A percentile compares a stretch with the other conserved stretches of the same genome.
Evolutionary conservation across 2,797 vertebrate genomes (phyloP).

Genomic region (Merluccius polli): DNA sequence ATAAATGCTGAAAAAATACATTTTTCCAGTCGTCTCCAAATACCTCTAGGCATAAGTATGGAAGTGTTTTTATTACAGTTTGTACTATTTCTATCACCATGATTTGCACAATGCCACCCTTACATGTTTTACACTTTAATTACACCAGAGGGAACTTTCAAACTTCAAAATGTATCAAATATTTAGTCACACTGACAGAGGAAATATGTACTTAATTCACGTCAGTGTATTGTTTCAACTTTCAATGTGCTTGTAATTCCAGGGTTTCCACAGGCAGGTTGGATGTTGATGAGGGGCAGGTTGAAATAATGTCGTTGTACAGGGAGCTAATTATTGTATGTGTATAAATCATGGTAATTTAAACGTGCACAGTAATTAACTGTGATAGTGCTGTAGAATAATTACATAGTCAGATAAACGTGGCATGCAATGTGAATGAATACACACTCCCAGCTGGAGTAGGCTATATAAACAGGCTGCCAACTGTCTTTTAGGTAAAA

Average conservation of each 20-base stretch:
- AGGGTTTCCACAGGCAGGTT: neutral
- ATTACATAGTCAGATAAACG: neutral
- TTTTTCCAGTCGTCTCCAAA: neutral
- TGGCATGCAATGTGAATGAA: neutral
- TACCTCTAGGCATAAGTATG: neutral
- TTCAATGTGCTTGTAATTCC: neutral
- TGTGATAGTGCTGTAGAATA: neutral
- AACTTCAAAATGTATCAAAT: neutral
- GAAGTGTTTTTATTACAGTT: neutral
- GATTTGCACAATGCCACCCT: neutral
- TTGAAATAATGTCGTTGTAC: neutral
- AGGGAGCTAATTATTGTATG: constrained; percentile 1
- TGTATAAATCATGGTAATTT: constrained; percentile 3
- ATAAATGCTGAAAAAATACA: neutral
- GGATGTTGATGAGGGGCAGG: neutral
- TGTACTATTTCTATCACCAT: neutral
- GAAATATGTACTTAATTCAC: neutral
- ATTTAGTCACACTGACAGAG: neutral
- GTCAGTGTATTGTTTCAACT: neutral
- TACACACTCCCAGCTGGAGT: neutral
- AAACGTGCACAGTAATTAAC: neutral
- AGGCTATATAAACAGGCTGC: neutral
- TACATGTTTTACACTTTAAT: constrained; percentile 3
- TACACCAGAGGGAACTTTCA: neutral
- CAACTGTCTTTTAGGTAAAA: neutral